These are phyloP conservation scores for Aplodontia rufa DNA, from an alignment of 2,113 vertebrate genomes.

Conservation along the genomic window DNA sequence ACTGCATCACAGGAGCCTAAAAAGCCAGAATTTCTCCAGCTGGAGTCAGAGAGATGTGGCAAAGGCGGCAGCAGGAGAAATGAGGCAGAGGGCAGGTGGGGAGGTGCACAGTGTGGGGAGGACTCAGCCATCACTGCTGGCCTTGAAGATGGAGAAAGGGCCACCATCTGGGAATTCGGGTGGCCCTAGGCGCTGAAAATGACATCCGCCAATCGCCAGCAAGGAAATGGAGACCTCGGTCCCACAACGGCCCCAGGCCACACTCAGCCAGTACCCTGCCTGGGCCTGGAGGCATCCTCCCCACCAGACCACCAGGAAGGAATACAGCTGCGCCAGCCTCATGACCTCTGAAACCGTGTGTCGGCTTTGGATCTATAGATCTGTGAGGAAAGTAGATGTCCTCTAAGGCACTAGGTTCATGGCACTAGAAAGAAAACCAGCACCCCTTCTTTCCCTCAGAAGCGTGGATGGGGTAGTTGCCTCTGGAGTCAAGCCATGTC, in stretches of 20 bases:
- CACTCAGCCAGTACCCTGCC: not conserved
- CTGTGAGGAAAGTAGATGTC: not conserved
- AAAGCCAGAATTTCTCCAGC: not conserved
- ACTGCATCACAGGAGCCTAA: not conserved
- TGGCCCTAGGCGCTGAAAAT: not conserved
- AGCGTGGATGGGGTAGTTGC: not conserved
- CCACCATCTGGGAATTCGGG: not conserved
- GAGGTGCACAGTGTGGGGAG: not conserved
- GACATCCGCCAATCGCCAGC: not conserved
- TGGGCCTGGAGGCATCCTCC: not conserved
- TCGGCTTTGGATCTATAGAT: not conserved
- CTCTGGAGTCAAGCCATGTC: not conserved
- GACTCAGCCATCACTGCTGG: not conserved
- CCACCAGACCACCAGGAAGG: not conserved
- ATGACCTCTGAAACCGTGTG: not conserved
- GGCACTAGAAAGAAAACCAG: not conserved
- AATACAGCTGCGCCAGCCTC: not conserved
- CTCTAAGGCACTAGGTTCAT: not conserved
- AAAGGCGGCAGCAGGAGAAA: not conserved
- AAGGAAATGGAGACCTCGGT: not conserved
- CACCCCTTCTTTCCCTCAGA: not conserved
- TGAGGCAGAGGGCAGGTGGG: not conserved
- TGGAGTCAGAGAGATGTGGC: not conserved
- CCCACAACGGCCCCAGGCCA: no score
- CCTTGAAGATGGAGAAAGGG: not conserved